Evolutionary conservation across 1,140 invertebrate genomes (phyloP), one percentile per base, ranked within the genome.

Genomic region (Brachionus manjavacas): DNA sequence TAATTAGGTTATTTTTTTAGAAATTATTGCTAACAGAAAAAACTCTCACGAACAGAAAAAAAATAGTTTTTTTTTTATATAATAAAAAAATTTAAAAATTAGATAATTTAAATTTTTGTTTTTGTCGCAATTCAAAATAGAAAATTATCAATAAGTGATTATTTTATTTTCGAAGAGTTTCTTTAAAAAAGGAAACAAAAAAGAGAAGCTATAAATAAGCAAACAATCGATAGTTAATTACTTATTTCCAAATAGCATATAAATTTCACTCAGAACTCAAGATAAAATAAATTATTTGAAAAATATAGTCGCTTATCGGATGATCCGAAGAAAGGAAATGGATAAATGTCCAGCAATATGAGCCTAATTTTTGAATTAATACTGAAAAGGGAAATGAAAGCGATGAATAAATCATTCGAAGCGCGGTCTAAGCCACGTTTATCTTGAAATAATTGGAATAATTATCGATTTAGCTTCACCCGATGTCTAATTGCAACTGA

Each of bases 391-490:
- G 16, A 60, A 60, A 60, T 60, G 9, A 60, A 60, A 23, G 16
- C 16, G 20, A 20, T 23, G 16, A 60, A 60, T 60, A 20, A 25
- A 60, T 60, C 52, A 23, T 60, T 60, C 16, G 52, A 20, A 60
- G 52, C 43, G 43, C 43, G 43, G 43, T 46, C 43, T 46, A 12
- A 60, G 52, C 52, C 20, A 60, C n/a, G 52, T 60, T 60, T 60
- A 60, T 60, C 52, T 60, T 60, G 52, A 60, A 60, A 60, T 60
- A 60, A 60, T 60, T 60, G 52, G 52, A 60, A 60, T 60, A 60
- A 60, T 60, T 60, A 60, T 60, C 16, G 52, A 60, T 60, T 60
- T 60, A 60, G 52, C 52, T 60, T 60, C n/a, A 60, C 52, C 52
- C 16, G 16, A 23, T 60, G 52, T 20, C 4, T 60, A 20, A 20